These are phyloP conservation scores for Pangasius djambal DNA, from an alignment of 2,797 vertebrate species.

Conservation along the genomic window DNA sequence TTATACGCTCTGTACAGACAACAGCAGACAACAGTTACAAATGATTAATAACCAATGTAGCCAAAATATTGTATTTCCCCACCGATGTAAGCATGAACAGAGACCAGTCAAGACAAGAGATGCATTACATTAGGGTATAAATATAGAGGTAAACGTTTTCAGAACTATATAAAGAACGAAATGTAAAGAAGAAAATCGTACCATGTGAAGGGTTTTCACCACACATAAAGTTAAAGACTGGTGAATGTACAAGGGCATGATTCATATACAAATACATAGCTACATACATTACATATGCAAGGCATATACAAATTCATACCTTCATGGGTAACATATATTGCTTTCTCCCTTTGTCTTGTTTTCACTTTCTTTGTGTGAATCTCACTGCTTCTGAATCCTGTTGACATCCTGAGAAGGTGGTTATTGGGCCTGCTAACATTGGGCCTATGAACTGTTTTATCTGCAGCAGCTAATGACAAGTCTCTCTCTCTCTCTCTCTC, in stretches of 20 bases:
- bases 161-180: not conserved
- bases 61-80: not conserved
- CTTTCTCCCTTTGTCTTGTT: conserved; percentile 8
- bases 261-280: not conserved
- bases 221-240: not conserved
- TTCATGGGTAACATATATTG: not conserved
- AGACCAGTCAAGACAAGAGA: not conserved
- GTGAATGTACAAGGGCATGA: not conserved
- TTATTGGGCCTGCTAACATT: conserved; percentile 46
- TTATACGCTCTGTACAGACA: not conserved
- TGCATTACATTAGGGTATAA: not conserved
- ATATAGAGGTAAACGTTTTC: not conserved
- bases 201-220: not conserved
- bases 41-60: not conserved
- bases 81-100: not conserved
- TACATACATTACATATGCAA: not conserved
- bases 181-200: not conserved
- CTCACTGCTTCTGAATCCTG: conserved; percentile 45
- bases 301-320: not conserved
- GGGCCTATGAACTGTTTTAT: conserved; percentile 50
- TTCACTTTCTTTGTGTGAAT: conserved; percentile 43
- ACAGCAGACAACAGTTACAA: not conserved
- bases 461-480: conserved; percentile 44
- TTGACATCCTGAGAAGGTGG: not conserved
- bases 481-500: not conserved